These are phyloP conservation scores for Megalopta genalis DNA, from an alignment of 1,140 invertebrate species.

Conservation along the genomic window DNA sequence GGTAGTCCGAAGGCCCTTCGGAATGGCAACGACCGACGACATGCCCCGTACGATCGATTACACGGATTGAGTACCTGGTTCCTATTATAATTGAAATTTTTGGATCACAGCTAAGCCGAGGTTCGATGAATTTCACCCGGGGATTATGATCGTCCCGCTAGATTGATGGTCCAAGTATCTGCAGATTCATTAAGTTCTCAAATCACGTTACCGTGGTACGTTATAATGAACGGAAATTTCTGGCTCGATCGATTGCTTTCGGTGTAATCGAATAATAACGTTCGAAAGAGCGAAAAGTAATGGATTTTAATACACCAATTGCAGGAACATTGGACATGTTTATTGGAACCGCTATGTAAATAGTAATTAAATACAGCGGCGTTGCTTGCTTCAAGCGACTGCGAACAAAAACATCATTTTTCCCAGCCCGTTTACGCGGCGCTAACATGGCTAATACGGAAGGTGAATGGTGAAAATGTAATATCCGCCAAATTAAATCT, in stretches of 20 bases:
- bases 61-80: not conserved
- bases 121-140: not conserved
- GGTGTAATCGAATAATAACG: not conserved
- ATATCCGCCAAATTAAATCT: too few species aligned
- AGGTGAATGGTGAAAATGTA: too few species aligned
- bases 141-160: not conserved
- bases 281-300: not conserved
- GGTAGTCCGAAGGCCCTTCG: not conserved
- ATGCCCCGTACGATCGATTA: not conserved
- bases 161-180: not conserved
- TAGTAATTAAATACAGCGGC: not conserved
- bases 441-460: too few species aligned
- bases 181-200: conserved; percentile 6
- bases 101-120: conserved; percentile 2
- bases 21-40: not conserved
- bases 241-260: not conserved
- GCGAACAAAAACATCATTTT: too few species aligned
- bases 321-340: not conserved
- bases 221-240: conserved; percentile 4
- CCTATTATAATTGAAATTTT: conserved; percentile 5
- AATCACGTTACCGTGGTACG: not conserved
- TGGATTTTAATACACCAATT: not conserved
- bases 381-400: too few species aligned
- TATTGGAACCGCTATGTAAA: not conserved
- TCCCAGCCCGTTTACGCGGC: too few species aligned